Percentiles rank a stretch among this genome's conserved stretches.
phyloP scores from a whole-genome alignment of 2,888 invertebrate genomes.

The Tuta absoluta region DNA sequence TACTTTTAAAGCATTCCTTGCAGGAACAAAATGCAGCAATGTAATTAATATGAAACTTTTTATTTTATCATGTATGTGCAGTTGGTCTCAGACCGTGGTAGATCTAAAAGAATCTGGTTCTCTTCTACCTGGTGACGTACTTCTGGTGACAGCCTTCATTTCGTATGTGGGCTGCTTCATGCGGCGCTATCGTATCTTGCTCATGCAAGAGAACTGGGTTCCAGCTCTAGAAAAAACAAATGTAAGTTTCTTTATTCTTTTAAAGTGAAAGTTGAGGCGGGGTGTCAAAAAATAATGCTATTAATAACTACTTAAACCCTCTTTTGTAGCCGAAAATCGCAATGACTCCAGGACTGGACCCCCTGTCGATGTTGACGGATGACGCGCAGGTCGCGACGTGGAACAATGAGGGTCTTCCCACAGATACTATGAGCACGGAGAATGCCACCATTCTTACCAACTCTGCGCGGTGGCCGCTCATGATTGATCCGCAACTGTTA shows the following conservation, averaged over 20 bases:
- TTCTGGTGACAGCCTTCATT: slow-evolving; percentile 94
- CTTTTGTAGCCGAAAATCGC: slow-evolving; percentile 86
- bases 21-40: too few relatives aligned
- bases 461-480: slow-evolving; percentile 95
- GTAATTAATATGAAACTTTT: too few relatives aligned
- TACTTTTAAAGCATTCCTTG: too few relatives aligned
- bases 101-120: slow-evolving; percentile 86
- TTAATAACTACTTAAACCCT: not conserved
- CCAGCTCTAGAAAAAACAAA: slow-evolving; percentile 87
- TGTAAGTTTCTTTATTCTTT: slow-evolving; percentile 55
- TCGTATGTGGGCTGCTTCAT: slow-evolving; percentile 98
- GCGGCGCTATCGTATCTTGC: slow-evolving; percentile 88
- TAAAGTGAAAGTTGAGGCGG: too few relatives aligned
- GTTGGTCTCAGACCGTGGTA: slow-evolving; percentile 72
- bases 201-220: slow-evolving; percentile 90
- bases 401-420: slow-evolving; percentile 97
- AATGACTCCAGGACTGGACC: slow-evolving; percentile 89
- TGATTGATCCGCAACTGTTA: slow-evolving; percentile 95
- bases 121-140: slow-evolving; percentile 93
- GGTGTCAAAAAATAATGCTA: not conserved
- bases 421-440: slow-evolving; percentile 96
- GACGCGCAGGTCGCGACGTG: slow-evolving; percentile 95
- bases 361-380: slow-evolving; percentile 92
- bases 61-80: slow-evolving; percentile 32
- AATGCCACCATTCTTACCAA: slow-evolving; percentile 95